Evolutionary conservation across 2,888 invertebrate genomes (phyloP).

Genomic region (Sminthurinus aureus): DNA sequence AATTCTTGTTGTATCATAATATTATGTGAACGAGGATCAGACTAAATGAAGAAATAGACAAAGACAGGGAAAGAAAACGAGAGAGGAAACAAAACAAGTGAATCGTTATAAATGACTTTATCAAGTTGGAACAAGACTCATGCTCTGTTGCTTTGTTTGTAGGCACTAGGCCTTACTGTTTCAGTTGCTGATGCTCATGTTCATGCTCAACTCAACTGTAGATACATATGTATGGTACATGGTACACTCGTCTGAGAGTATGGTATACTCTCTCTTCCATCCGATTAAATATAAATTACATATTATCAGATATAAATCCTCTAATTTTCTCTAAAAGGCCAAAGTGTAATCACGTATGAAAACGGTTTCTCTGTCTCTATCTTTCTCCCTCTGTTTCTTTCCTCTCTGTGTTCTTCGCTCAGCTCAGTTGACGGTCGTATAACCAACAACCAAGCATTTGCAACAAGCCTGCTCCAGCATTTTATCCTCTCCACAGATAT

Average conservation of each 20-base stretch:
- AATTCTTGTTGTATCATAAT: neutral
- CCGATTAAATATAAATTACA: conserved; percentile 43
- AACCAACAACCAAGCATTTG: neutral
- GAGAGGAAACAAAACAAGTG: neutral
- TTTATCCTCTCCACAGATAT: neutral
- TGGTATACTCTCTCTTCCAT: conserved; percentile 33
- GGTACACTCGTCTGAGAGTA: neutral
- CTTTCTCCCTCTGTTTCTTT: conserved; percentile 1
- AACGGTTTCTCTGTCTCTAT: conserved; percentile 33
- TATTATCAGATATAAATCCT: conserved; percentile 43
- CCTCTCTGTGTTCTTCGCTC: neutral
- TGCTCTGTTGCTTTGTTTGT: neutral
- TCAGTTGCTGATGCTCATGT: neutral
- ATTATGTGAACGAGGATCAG: neutral
- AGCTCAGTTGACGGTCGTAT: neutral
- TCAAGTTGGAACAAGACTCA: conserved; percentile 38
- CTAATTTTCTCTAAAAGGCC: conserved; percentile 43
- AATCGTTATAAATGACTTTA: conserved; percentile 34
- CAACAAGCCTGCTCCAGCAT: no score
- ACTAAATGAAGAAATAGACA: conserved; percentile 2
- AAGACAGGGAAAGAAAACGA: conserved; percentile 1
- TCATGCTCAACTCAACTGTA: neutral
- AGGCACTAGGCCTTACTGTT: no score
- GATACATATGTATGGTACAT: neutral
- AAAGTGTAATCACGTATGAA: conserved; percentile 43